Conservation (phyloP, 92 coral and sea anemone genomes). For the Meandrina meandrites region DNA sequence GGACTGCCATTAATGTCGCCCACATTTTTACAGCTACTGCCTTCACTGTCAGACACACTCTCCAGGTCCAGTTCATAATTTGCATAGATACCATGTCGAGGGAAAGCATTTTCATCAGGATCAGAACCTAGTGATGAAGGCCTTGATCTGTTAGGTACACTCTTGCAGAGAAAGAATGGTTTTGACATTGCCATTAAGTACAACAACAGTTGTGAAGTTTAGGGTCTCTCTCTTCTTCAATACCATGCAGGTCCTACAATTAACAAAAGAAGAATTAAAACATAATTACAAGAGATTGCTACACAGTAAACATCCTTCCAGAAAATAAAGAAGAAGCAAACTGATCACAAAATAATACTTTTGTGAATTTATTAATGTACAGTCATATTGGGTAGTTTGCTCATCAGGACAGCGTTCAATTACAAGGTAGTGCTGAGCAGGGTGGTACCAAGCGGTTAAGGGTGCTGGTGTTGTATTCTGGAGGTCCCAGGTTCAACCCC, state of each 20-base stretch:
- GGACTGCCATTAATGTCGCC: conserved; percentile 63
- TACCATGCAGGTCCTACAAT: background rate
- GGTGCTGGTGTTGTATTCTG: too few relatives aligned
- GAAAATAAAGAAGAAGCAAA: background rate
- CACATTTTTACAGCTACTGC: conserved; percentile 44
- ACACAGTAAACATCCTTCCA: background rate
- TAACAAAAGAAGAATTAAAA: background rate
- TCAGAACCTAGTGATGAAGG: conserved; percentile 30
- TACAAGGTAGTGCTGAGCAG: too few relatives aligned
- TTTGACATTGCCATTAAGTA: conserved; percentile 10
- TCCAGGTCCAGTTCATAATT: conserved; percentile 42
- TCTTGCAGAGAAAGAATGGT: conserved; percentile 47
- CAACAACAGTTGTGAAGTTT: background rate
- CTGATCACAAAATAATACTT: too few relatives aligned
- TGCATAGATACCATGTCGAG: background rate
- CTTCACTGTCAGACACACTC: conserved; percentile 60
- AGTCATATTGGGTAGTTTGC: background rate
- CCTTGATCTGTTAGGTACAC: conserved; percentile 14
- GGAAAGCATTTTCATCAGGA: conserved; percentile 8
- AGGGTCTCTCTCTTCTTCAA: background rate
- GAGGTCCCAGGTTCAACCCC: too few relatives aligned
- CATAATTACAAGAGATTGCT: background rate
- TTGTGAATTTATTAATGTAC: background rate
- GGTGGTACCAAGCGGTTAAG: too few relatives aligned
- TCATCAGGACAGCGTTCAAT: background rate